Conservation (phyloP, 2,888 invertebrate species). For the Hypolimnas misippus region DNA sequence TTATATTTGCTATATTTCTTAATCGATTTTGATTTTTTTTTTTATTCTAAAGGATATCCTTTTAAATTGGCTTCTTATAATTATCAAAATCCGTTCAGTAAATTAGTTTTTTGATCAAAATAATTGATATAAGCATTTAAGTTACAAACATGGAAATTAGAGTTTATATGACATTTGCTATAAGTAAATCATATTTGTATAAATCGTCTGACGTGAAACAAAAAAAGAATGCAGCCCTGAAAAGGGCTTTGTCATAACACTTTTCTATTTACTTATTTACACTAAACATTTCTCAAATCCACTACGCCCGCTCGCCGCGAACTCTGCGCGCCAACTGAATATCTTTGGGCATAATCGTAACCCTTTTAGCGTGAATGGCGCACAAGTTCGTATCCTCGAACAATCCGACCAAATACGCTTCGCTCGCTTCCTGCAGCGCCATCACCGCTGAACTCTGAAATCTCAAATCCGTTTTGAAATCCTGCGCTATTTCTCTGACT, state of each 20-base stretch:
- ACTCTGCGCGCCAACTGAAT: conserved; percentile 65
- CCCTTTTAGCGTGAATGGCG: conserved; percentile 87
- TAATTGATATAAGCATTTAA: too few relatives aligned
- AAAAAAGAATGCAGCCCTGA: conserved; percentile 63
- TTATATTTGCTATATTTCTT: too few relatives aligned
- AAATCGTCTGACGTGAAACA: conserved; percentile 43
- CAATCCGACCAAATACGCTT: conserved; percentile 87
- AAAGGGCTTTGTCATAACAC: conserved; percentile 78
- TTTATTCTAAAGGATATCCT: too few relatives aligned
- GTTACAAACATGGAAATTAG: too few relatives aligned
- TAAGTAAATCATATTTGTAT: neutral
- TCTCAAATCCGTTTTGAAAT: conserved; percentile 88
- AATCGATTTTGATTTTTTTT: too few relatives aligned
- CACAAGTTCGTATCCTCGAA: conserved; percentile 92
- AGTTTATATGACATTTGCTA: neutral
- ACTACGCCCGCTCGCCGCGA: conserved; percentile 65
- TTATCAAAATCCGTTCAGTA: too few relatives aligned
- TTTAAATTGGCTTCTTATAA: too few relatives aligned
- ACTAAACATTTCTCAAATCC: neutral
- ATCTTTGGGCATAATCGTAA: conserved; percentile 68
- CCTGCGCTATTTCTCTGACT: conserved; percentile 89
- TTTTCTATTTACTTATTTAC: neutral
- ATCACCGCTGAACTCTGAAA: conserved; percentile 89
- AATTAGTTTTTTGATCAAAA: too few relatives aligned
- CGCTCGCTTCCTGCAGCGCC: too few relatives aligned